A percentile compares a stretch with the other conserved stretches of the same genome.
These are phyloP conservation scores for Rhadinocentrus ornatus DNA, from an alignment of 2,797 vertebrate genomes.

Conservation along the genomic window DNA sequence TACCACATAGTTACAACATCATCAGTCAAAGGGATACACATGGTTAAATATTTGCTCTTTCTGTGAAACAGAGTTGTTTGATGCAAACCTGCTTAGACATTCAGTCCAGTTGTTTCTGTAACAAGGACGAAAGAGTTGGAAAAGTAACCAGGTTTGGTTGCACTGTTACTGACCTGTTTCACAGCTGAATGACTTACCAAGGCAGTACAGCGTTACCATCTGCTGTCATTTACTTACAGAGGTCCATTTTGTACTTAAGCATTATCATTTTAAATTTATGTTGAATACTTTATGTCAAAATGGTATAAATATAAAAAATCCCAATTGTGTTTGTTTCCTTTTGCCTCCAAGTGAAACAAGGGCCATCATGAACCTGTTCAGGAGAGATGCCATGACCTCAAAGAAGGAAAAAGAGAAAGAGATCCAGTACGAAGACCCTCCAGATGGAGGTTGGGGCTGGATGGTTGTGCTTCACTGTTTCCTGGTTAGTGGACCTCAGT, in stretches of 20 bases:
- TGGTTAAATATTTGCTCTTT: slow-evolving; percentile 55
- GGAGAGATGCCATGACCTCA: slow-evolving; percentile 66
- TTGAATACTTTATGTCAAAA: not conserved
- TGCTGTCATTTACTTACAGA: not conserved
- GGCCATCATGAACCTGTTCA: slow-evolving; percentile 73
- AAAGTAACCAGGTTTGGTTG: slow-evolving; percentile 38
- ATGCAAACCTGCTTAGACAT: slow-evolving; percentile 42
- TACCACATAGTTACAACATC: slow-evolving; percentile 11
- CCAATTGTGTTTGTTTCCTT: not conserved
- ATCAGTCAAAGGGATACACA: slow-evolving; percentile 5
- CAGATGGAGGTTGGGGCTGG: slow-evolving; percentile 90
- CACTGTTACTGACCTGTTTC: slow-evolving; percentile 36
- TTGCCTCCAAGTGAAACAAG: slow-evolving; percentile 63
- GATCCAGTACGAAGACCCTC: slow-evolving; percentile 73
- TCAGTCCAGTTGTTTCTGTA: slow-evolving; percentile 12
- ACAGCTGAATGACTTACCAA: slow-evolving; percentile 22
- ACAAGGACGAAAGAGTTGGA: slow-evolving; percentile 38
- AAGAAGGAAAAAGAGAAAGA: slow-evolving; percentile 75
- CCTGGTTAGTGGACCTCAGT: slow-evolving; percentile 81
- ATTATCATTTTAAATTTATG: not conserved
- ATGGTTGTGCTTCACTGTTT: slow-evolving; percentile 93
- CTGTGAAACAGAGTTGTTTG: slow-evolving; percentile 17
- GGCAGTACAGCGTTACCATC: slow-evolving; percentile 3
- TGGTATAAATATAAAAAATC: not conserved
- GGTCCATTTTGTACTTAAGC: not conserved